phyloP scores from a whole-genome alignment of 1,140 invertebrate genomes.

The Littorina saxatilis region DNA sequence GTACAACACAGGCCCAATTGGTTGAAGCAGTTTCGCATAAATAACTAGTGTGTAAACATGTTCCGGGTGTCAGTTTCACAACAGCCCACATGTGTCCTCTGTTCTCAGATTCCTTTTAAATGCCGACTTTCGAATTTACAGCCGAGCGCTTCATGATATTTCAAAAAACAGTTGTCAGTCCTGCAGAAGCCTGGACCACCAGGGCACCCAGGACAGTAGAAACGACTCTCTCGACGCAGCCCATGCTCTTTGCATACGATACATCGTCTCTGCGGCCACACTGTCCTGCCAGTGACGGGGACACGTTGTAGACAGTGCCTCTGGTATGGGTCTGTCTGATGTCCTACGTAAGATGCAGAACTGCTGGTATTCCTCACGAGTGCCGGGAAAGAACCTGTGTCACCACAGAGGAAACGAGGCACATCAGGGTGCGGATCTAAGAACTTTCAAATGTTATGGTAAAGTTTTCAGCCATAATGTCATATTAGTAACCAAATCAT shows the following conservation, averaged over 20 bases:
- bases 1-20: too few relatives aligned
- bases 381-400: background rate
- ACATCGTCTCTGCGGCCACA: slow-evolving; percentile 18
- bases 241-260: slow-evolving; percentile 6
- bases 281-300: slow-evolving; percentile 20
- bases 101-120: background rate
- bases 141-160: background rate
- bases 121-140: background rate
- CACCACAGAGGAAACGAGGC: slow-evolving; percentile 4
- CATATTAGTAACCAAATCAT: too few relatives aligned
- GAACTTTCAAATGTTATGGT: too few relatives aligned
- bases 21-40: too few relatives aligned
- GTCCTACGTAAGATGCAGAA: background rate
- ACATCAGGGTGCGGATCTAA: background rate
- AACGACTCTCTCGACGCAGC: slow-evolving; percentile 21
- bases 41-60: too few relatives aligned
- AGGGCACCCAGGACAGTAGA: slow-evolving; percentile 4
- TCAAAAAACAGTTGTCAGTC: background rate
- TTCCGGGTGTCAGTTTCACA: too few relatives aligned
- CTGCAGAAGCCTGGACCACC: slow-evolving; percentile 21
- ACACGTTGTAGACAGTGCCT: slow-evolving; percentile 8
- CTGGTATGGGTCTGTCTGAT: background rate
- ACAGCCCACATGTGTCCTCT: too few relatives aligned
- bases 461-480: too few relatives aligned
- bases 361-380: background rate